Percentiles rank a stretch among this genome's conserved stretches.
These are phyloP conservation scores for Monarcha castaneiventris DNA, from an alignment of 2,113 vertebrate genomes.

Conservation along the genomic window DNA sequence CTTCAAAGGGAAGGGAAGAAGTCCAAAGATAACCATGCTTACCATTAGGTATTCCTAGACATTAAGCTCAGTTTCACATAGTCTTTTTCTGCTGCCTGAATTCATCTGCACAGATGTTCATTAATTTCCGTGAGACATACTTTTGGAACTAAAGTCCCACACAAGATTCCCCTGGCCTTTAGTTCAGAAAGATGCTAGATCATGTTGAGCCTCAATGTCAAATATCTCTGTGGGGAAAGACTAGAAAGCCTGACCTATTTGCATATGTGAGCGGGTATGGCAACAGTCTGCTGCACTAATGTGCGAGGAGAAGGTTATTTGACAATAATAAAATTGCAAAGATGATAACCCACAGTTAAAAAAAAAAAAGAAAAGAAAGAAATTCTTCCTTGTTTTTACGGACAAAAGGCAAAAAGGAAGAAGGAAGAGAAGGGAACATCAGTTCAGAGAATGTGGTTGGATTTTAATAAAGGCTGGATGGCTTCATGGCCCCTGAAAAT, in stretches of 20 bases:
- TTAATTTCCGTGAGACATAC: neutral
- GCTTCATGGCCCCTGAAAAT: neutral
- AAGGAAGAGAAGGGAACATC: neutral
- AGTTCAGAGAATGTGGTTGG: neutral
- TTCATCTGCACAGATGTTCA: conserved; percentile 28
- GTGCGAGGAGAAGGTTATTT: neutral
- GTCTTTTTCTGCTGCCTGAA: neutral
- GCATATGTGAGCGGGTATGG: neutral
- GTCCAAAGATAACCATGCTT: neutral
- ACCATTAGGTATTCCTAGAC: neutral
- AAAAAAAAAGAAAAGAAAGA: fast-evolving
- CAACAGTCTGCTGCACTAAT: neutral
- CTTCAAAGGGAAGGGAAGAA: neutral
- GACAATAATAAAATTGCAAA: neutral
- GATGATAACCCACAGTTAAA: neutral
- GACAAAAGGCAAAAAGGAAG: neutral
- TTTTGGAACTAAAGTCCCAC: neutral
- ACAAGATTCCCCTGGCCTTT: neutral
- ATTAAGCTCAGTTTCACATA: neutral
- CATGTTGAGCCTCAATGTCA: conserved; percentile 8
- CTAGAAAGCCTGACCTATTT: conserved; percentile 5
- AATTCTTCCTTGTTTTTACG: neutral
- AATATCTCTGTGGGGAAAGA: conserved; percentile 20
- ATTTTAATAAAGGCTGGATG: conserved; percentile 18
- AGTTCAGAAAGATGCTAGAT: conserved; percentile 15